These are phyloP conservation scores for Leptonema lineaticorne DNA, from an alignment of 1,140 invertebrate genomes.

Conservation along the genomic window DNA sequence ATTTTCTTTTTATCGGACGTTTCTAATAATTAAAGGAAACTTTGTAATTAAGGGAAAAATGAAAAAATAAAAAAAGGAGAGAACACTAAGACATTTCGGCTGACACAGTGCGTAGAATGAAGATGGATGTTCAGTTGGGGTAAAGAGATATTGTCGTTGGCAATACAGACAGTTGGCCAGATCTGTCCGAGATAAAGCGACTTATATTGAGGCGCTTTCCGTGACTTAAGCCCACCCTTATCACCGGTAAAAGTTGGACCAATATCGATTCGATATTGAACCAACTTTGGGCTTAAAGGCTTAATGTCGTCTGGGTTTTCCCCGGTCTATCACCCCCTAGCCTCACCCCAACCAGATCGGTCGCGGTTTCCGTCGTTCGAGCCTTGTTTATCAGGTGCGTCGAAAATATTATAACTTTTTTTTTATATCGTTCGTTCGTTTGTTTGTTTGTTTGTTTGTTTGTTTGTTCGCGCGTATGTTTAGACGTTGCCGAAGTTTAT, in stretches of 20 bases:
- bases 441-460: neutral
- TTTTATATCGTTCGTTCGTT: neutral
- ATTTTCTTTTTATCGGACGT: too few species aligned
- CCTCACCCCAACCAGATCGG: too few species aligned
- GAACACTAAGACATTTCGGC: too few species aligned
- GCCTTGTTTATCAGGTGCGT: conserved; percentile 22
- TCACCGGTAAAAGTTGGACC: neutral
- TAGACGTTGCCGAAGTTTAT: too few species aligned
- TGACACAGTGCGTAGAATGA: neutral
- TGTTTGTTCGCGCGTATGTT: neutral
- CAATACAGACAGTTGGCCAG: neutral
- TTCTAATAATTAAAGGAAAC: too few species aligned
- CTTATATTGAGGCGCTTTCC: conserved; percentile 7
- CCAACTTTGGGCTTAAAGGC: conserved; percentile 21
- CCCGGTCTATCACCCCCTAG: too few species aligned
- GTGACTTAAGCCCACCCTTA: conserved; percentile 18
- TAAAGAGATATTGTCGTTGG: conserved; percentile 21
- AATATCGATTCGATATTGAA: conserved; percentile 22
- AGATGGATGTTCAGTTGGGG: conserved; percentile 14
- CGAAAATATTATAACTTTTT: conserved; percentile 30
- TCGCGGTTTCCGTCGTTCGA: neutral
- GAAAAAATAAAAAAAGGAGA: too few species aligned
- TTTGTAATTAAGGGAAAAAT: too few species aligned
- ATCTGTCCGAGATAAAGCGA: conserved; percentile 19
- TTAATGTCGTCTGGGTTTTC: conserved; percentile 14